phyloP scores from a whole-genome alignment of 2,888 invertebrate genomes.

The Abrostola tripartita region DNA sequence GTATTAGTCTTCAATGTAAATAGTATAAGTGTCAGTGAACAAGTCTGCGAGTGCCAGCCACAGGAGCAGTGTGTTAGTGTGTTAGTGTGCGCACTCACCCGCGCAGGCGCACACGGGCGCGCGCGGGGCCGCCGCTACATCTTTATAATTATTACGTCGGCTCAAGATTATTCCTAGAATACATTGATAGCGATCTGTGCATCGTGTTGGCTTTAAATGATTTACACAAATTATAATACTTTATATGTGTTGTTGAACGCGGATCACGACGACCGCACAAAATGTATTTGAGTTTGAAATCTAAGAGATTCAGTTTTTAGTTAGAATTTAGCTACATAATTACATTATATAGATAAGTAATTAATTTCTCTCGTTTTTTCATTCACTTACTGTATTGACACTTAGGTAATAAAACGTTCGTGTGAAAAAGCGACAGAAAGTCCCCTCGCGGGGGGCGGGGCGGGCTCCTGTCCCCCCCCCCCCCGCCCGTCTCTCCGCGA shows the following conservation, averaged over 20 bases:
- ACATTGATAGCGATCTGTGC: conserved; percentile 36
- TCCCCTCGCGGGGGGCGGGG: background rate
- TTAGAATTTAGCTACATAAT: too few relatives aligned
- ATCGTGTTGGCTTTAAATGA: conserved; percentile 68
- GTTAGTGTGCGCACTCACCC: too few relatives aligned
- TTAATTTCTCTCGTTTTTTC: conserved; percentile 57
- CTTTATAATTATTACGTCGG: conserved; percentile 50
- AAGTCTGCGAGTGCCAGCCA: conserved; percentile 45
- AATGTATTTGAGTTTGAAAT: conserved; percentile 66
- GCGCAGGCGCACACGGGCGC: background rate
- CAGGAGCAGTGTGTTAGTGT: conserved; percentile 57
- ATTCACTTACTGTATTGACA: conserved; percentile 29
- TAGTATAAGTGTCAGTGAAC: conserved; percentile 10
- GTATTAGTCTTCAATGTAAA: conserved; percentile 31
- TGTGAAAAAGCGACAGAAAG: conserved; percentile 45
- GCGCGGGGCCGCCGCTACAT: conserved; percentile 1
- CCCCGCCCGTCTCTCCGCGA: conserved; percentile 55
- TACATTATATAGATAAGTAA: conserved; percentile 38
- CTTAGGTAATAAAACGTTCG: conserved; percentile 33
- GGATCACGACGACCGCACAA: conserved; percentile 71
- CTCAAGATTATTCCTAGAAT: conserved; percentile 59
- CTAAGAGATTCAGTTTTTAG: conserved; percentile 69
- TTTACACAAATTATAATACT: conserved; percentile 59
- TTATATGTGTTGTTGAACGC: conserved; percentile 58
- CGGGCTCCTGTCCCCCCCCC: too few relatives aligned